Evolutionary conservation across 2,113 vertebrate genomes (phyloP).

Genomic region (Synodontis membranacea): DNA sequence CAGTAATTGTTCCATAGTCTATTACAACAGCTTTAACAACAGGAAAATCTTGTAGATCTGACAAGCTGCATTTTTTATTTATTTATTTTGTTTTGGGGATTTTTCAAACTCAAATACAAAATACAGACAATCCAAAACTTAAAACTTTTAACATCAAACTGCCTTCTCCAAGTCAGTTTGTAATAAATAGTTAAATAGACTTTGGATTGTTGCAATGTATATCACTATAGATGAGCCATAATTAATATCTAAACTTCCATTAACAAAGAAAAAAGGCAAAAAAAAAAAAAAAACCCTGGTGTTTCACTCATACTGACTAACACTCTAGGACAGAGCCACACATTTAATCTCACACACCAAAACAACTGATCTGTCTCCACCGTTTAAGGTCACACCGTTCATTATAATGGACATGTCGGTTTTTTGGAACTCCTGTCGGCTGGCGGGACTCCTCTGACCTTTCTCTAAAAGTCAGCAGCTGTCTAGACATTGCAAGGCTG

Average conservation of each 20-base stretch:
- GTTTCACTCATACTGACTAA: slow-evolving; percentile 31
- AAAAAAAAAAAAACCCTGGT: neutral
- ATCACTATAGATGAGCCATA: neutral
- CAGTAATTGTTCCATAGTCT: neutral
- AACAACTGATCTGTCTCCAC: slow-evolving; percentile 65
- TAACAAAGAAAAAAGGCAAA: neutral
- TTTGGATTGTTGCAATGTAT: neutral
- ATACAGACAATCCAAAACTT: neutral
- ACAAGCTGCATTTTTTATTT: neutral
- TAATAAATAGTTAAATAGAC: neutral
- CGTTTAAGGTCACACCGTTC: slow-evolving; percentile 76
- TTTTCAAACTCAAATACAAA: neutral
- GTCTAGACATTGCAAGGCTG: slow-evolving; percentile 57
- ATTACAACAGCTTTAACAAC: neutral
- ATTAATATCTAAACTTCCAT: neutral
- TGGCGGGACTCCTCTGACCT: slow-evolving; percentile 67
- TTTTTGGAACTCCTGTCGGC: slow-evolving; percentile 59
- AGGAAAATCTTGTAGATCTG: neutral
- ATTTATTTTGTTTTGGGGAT: neutral
- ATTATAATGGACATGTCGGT: slow-evolving; percentile 71
- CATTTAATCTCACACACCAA: slow-evolving; percentile 58
- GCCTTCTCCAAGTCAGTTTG: neutral
- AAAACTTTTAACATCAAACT: neutral
- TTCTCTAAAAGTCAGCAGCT: slow-evolving; percentile 64
- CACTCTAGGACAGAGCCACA: slow-evolving; percentile 2